Base-by-base conservation (phyloP, 2,888 invertebrate genomes). In the Sacculina carcini region DNA sequence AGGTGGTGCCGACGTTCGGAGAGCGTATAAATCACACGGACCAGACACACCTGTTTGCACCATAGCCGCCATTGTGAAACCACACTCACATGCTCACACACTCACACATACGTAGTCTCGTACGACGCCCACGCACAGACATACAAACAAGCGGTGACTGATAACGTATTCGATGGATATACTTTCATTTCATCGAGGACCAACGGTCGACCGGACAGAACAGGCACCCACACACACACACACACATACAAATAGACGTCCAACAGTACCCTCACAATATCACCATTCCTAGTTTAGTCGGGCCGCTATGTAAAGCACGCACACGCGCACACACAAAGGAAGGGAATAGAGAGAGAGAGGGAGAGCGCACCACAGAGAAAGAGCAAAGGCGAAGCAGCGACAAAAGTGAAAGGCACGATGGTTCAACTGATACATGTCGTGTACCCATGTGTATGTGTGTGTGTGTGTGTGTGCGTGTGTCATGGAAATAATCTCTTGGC, bases 191-290 rank as follows among this genome's bases (percentile, higher is more conserved):
- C n/a, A n/a, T n/a, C n/a, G n/a, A n/a, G n/a, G n/a, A n/a, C n/a
- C n/a, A n/a, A n/a, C n/a, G n/a, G n/a, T n/a, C n/a, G n/a, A n/a
- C n/a, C n/a, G n/a, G n/a, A n/a, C n/a, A n/a, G n/a, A n/a, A 48
- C 34, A 36, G 23, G 34, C 34, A 48, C 34, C 29, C 34, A 48
- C 34, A 48, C 34, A 48, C 34, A 36, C 34, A 48, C 38, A 49
- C 38, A 16, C 23, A 16, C 38, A 49, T 12, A 34, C 14, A 34
- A 6, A 32, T 36, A n/a, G 5, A 49, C 14, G 26, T n/a, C 19
- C 24, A 46, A 19, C 10, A 19, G 28, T 24, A 46, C 28, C 12
- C 31, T n/a, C 31, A 6, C 31, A 28, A n/a, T n/a, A n/a, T 4
- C 31, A 28, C n/a, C n/a, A n/a, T n/a, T n/a, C n/a, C n/a, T n/a